These are phyloP conservation scores for Balanococcus diminutus DNA, from an alignment of 2,888 invertebrate species.

Conservation along the genomic window DNA sequence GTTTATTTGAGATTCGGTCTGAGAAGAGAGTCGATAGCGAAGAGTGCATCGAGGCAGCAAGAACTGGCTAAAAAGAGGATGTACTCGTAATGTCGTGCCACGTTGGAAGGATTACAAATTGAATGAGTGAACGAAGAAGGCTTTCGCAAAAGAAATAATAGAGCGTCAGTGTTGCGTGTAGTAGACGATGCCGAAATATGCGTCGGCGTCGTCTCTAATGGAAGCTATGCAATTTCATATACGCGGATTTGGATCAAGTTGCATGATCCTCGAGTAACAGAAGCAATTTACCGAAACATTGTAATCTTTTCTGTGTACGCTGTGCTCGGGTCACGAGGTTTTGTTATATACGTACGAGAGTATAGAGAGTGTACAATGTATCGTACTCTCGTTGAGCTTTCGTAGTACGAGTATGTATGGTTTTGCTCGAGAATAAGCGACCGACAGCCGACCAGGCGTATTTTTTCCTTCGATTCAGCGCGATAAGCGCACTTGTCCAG, in stretches of 20 bases:
- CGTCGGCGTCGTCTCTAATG: background rate
- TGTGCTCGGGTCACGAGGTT: background rate
- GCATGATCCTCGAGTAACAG: conserved; percentile 6
- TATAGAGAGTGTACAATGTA: background rate
- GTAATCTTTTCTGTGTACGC: conserved; percentile 3
- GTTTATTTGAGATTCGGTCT: background rate
- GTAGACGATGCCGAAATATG: background rate
- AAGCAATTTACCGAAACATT: conserved; percentile 14
- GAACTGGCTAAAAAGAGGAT: background rate
- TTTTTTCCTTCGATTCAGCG: conserved; percentile 12
- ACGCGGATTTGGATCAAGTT: background rate
- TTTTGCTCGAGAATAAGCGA: background rate
- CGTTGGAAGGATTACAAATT: background rate
- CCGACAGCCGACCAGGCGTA: background rate
- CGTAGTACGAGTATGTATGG: background rate
- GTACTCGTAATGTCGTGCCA: background rate
- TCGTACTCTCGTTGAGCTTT: background rate
- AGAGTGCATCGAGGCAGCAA: background rate
- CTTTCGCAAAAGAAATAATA: background rate
- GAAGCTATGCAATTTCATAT: conserved; percentile 5
- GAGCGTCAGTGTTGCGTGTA: background rate
- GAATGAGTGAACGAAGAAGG: background rate
- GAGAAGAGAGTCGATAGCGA: background rate
- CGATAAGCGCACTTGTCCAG: conserved; percentile 6
- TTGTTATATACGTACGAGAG: background rate